Evolutionary conservation across 2,797 vertebrate species (phyloP), one percentile per base, ranked within the genome.

Genomic region (Onychomys arenicola): DNA sequence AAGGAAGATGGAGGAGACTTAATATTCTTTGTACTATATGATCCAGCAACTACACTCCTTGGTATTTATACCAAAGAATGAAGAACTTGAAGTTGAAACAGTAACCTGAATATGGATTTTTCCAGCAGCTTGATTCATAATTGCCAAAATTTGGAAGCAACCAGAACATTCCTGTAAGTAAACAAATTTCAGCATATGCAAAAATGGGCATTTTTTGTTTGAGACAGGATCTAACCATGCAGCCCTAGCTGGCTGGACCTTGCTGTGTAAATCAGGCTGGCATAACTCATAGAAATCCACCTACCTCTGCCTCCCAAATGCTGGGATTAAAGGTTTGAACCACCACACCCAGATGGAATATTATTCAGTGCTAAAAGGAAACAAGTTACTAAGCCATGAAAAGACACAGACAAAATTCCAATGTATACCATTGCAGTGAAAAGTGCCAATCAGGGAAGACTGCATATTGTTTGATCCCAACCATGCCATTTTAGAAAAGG

Each of bases 331-430:
- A 32, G 32, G 82, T 43, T 2, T 84, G 40, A 6, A 6, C 40
- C 40, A 46, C 59, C 40, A 65, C 27, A 37, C 34, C 6, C 34
- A 3, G 34, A 23, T 81, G 78, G 25, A 83, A 61, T 83, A 83
- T 61, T 43, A 61, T 83, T 83, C 81, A 63, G 8, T 59, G n/a
- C n/a, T 40, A 59, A 59, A 61, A 83, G 37, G 57, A 83, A 95
- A 76, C 57, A 93, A 89, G n/a, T 43, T 91, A 73, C 25, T 27
- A 80, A 80, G 40, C 61, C 67, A 57, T 78, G 46, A 89, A 89
- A 65, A 75, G 73, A 65, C n/a, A 73, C 5, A 2, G 65, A 67
- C 34, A 40, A 82, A 90, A 84, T 63, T 52, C 76, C 55, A 89
- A 81, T 71, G 49, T 49, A n/a, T 46, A 86, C 23, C 71, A 87